A percentile compares a stretch with the other conserved stretches of the same genome.
phyloP scores from a whole-genome alignment of 2,113 vertebrate genomes.

The Cnemophilus loriae region DNA sequence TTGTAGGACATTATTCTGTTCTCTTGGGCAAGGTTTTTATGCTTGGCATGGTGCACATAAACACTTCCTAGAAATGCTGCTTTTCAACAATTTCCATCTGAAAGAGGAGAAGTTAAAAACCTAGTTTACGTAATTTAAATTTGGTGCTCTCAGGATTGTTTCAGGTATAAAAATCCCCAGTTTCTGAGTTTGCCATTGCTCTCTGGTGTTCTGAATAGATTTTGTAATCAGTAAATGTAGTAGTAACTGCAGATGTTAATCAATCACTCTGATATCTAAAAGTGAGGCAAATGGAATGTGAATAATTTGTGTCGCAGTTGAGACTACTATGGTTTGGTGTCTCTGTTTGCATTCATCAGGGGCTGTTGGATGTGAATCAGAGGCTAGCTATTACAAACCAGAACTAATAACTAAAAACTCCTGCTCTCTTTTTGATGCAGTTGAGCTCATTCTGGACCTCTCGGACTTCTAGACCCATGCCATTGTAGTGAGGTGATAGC shows the following conservation, averaged over 20 bases:
- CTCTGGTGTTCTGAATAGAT: neutral
- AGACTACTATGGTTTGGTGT: neutral
- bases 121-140: neutral
- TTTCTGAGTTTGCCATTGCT: neutral
- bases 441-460: neutral
- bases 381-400: neutral
- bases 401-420: rapidly evolving
- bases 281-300: neutral
- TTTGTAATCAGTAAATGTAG: neutral
- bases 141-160: neutral
- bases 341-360: neutral
- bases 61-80: slow-evolving; percentile 2
- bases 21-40: neutral
- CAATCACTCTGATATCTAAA: neutral
- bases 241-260: neutral
- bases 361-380: neutral
- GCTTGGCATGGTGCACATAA: neutral
- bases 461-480: neutral
- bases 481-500: neutral
- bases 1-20: neutral
- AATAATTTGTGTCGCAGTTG: neutral
- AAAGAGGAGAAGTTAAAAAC: neutral
- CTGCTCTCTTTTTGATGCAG: neutral
- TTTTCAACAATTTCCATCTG: neutral
- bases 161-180: neutral